A percentile compares a stretch with the other conserved stretches of the same genome.
phyloP scores from a whole-genome alignment of 2,888 invertebrate species.

The Drosophila greeni region DNA sequence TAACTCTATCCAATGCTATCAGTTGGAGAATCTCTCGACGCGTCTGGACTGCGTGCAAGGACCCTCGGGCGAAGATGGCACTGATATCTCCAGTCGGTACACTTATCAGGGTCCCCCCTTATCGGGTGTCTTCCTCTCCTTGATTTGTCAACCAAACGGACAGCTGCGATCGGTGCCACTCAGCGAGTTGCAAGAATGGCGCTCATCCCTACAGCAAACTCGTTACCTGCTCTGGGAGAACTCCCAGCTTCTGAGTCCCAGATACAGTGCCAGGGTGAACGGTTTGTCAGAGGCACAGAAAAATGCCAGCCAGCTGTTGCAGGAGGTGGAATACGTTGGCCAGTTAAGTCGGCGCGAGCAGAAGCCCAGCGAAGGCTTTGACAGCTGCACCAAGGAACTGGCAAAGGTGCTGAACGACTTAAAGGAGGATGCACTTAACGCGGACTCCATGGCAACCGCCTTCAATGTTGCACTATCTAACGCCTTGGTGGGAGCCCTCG shows the following conservation, averaged over 20 bases:
- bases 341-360: constrained; percentile 18
- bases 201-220: constrained; percentile 67
- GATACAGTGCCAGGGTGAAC: constrained; percentile 46
- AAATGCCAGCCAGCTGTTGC: constrained; percentile 63
- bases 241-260: constrained; percentile 51
- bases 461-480: constrained; percentile 63
- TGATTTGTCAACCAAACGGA: constrained; percentile 70
- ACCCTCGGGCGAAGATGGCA: constrained; percentile 46
- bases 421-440: constrained; percentile 17
- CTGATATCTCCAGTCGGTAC: constrained; percentile 62
- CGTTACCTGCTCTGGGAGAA: constrained; percentile 82
- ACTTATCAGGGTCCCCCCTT: constrained; percentile 71
- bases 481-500: constrained; percentile 80
- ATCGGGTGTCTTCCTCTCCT: constrained; percentile 60
- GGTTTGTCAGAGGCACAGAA: constrained; percentile 43
- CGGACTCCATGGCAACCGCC: constrained; percentile 30
- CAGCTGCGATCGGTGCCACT: constrained; percentile 72
- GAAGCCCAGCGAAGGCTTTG: constrained; percentile 37
- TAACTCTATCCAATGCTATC: constrained; percentile 53
- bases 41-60: constrained; percentile 56
- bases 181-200: constrained; percentile 73
- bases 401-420: constrained; percentile 42
- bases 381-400: constrained; percentile 49
- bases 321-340: constrained; percentile 70
- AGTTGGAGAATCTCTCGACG: constrained; percentile 66